Conservation (phyloP, 2,113 vertebrate species). For the Hemiscyllium ocellatum region DNA sequence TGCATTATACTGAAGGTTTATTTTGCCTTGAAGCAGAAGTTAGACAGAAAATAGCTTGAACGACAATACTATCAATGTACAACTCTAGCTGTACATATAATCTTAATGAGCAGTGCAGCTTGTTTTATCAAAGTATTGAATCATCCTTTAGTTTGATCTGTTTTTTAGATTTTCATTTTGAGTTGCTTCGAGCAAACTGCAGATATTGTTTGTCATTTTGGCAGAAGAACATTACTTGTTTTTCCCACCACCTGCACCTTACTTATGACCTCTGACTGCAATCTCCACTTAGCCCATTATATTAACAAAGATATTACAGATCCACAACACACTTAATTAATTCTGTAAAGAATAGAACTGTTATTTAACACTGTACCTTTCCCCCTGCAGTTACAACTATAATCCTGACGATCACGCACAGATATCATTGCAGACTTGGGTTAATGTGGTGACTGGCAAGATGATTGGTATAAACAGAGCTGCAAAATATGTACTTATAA, state of each 20-base stretch:
- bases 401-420: slow-evolving; percentile 65
- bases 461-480: slow-evolving; percentile 76
- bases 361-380: slow-evolving; percentile 50
- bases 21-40: neutral
- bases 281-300: slow-evolving; percentile 43
- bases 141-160: neutral
- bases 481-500: slow-evolving; percentile 68
- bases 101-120: neutral
- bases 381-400: slow-evolving; percentile 73
- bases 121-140: neutral
- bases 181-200: neutral
- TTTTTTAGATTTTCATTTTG: neutral
- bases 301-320: slow-evolving; percentile 40
- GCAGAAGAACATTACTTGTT: neutral
- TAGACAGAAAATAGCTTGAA: neutral
- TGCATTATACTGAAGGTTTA: neutral
- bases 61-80: neutral
- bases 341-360: slow-evolving; percentile 43
- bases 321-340: slow-evolving; percentile 62
- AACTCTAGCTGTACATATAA: neutral
- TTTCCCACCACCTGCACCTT: neutral
- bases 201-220: neutral
- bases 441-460: slow-evolving; percentile 70
- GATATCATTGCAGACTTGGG: slow-evolving; percentile 71
- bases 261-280: neutral